Evolutionary conservation across 2,797 vertebrate genomes (phyloP).

Genomic region (Sebastiscus albofasciatus): DNA sequence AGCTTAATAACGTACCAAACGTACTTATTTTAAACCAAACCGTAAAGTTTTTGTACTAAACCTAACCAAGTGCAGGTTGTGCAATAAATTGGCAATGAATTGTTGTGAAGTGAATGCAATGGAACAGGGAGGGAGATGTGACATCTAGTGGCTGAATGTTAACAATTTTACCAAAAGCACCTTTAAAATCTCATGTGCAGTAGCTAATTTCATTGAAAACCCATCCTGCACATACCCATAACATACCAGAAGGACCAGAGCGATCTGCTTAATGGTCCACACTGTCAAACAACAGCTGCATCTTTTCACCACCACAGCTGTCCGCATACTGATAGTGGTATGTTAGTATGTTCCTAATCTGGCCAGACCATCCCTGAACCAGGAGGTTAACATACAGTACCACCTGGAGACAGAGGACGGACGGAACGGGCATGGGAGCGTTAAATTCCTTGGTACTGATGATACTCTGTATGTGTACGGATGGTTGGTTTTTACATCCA

Average conservation of each 20-base stretch:
- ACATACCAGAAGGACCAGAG: background rate
- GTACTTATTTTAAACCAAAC: too few relatives aligned
- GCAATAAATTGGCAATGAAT: too few relatives aligned
- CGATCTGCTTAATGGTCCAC: background rate
- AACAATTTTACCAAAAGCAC: too few relatives aligned
- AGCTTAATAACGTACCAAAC: too few relatives aligned
- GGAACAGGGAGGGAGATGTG: too few relatives aligned
- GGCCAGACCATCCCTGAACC: slow-evolving; percentile 13
- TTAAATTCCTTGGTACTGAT: slow-evolving; percentile 14
- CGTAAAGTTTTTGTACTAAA: too few relatives aligned
- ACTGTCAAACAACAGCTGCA: slow-evolving; percentile 34
- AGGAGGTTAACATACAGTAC: slow-evolving; percentile 44
- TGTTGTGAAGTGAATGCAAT: too few relatives aligned
- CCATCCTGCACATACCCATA: background rate
- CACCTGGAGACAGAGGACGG: slow-evolving; percentile 42
- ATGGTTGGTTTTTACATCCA: background rate
- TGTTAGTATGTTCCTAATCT: slow-evolving; percentile 30
- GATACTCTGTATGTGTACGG: slow-evolving; percentile 4
- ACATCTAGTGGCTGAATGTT: too few relatives aligned
- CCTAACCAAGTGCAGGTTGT: too few relatives aligned
- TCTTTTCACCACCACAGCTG: slow-evolving; percentile 24
- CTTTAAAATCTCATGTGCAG: background rate
- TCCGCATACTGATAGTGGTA: slow-evolving; percentile 19
- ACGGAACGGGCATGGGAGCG: background rate
- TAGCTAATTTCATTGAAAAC: background rate